phyloP scores from a whole-genome alignment of 2,797 vertebrate genomes.

The Tokudaia tokunoshimensis region DNA sequence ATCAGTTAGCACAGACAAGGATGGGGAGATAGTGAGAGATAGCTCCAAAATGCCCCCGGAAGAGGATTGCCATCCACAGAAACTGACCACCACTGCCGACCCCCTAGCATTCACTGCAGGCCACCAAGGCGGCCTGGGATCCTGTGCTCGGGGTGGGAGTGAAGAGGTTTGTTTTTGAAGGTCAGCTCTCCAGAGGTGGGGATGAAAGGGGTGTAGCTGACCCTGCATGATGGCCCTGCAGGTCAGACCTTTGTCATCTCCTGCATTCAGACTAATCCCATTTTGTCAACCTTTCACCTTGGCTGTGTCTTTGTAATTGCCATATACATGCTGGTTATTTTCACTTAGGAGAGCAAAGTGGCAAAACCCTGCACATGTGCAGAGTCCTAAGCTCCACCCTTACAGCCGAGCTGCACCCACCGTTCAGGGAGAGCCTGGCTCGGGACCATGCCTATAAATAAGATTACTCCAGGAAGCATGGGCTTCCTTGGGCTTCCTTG shows the following conservation, averaged over 20 bases:
- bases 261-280: neutral
- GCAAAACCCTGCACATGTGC: fast-evolving
- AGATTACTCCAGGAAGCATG: conserved; percentile 57
- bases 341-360: neutral
- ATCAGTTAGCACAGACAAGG: neutral
- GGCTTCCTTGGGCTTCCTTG: conserved; percentile 52
- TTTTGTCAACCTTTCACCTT: neutral
- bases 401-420: neutral
- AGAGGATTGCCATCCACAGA: neutral
- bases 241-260: neutral
- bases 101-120: too few species aligned
- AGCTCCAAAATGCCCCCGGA: neutral
- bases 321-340: neutral
- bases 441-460: conserved; percentile 65
- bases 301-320: neutral
- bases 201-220: neutral
- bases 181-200: neutral
- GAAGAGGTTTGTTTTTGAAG: neutral
- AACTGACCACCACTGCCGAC: fast-evolving
- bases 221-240: neutral
- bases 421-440: neutral
- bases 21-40: too few species aligned
- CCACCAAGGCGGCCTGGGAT: fast-evolving
- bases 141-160: neutral
- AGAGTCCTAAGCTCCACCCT: neutral